Percentiles rank a stretch among this genome's conserved stretches.
Conservation (phyloP, 2,113 vertebrate genomes). For the Machaerirhynchus nigripectus region DNA sequence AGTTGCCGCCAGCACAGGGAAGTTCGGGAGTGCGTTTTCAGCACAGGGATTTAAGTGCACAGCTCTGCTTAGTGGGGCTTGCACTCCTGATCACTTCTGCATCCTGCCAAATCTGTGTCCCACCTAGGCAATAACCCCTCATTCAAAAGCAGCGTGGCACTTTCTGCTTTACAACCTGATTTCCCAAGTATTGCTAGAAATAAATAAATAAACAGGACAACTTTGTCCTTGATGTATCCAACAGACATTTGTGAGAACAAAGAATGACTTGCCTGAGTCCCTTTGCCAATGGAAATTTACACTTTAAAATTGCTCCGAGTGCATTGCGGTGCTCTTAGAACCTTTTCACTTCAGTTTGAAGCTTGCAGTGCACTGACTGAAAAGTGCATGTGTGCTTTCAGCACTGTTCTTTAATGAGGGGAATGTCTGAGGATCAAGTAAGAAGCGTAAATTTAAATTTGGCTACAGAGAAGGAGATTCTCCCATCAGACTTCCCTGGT, state of each 20-base stretch:
- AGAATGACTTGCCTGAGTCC: constrained; percentile 6
- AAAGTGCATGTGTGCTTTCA: constrained; percentile 33
- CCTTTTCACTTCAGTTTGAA: constrained; percentile 32
- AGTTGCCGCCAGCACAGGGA: not conserved
- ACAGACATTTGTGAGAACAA: constrained; percentile 30
- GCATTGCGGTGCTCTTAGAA: not conserved
- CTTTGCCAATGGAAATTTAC: constrained; percentile 62
- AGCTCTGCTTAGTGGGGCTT: not conserved
- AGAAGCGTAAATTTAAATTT: not conserved
- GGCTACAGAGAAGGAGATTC: not conserved
- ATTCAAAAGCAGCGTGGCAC: not conserved
- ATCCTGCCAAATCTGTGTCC: not conserved
- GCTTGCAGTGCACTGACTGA: not conserved
- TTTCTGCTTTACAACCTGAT: not conserved
- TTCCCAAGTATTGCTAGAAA: constrained; percentile 1
- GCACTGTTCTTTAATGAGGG: constrained; percentile 11
- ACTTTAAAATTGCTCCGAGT: not conserved
- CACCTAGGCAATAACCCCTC: not conserved
- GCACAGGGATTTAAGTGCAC: not conserved
- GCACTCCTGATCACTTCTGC: not conserved
- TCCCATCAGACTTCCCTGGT: not conserved
- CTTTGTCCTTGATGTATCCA: constrained; percentile 17
- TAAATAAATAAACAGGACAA: constrained; percentile 16
- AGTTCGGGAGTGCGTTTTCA: not conserved
- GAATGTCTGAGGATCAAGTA: not conserved